A percentile compares a stretch with the other conserved stretches of the same genome.
phyloP scores from a whole-genome alignment of 2,888 invertebrate genomes.

The Pandemis heparana region DNA sequence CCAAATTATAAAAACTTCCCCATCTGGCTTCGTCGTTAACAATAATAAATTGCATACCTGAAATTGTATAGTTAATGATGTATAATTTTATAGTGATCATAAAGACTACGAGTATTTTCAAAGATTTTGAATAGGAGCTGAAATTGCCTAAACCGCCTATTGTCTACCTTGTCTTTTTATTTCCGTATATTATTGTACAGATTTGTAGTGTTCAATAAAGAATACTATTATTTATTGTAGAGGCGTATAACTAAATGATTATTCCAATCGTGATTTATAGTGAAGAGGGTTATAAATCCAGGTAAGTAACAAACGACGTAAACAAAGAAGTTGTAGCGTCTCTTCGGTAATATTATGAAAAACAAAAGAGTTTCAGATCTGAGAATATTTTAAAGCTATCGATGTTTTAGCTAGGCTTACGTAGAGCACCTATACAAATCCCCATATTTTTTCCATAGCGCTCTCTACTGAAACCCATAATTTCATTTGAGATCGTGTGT shows the following conservation, averaged over 20 bases:
- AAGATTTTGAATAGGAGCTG: too few species aligned
- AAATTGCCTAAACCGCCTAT: too few species aligned
- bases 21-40: not conserved
- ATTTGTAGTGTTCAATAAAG: too few species aligned
- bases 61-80: not conserved
- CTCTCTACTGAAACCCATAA: constrained; percentile 12
- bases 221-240: too few species aligned
- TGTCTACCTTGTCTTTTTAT: too few species aligned
- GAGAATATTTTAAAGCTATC: not conserved
- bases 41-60: not conserved
- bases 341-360: not conserved
- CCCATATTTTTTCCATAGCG: not conserved
- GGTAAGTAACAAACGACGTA: not conserved
- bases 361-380: not conserved
- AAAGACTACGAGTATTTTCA: not conserved
- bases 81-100: too few species aligned
- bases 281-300: too few species aligned
- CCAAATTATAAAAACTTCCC: not conserved
- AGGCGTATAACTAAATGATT: too few species aligned
- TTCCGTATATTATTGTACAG: too few species aligned
- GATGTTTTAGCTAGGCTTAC: not conserved
- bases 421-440: not conserved
- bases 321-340: not conserved
- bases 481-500: constrained; percentile 22
- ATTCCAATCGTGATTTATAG: too few species aligned